phyloP scores from a whole-genome alignment of 2,888 invertebrate genomes.

The Hirtodrosophila cameraria region DNA sequence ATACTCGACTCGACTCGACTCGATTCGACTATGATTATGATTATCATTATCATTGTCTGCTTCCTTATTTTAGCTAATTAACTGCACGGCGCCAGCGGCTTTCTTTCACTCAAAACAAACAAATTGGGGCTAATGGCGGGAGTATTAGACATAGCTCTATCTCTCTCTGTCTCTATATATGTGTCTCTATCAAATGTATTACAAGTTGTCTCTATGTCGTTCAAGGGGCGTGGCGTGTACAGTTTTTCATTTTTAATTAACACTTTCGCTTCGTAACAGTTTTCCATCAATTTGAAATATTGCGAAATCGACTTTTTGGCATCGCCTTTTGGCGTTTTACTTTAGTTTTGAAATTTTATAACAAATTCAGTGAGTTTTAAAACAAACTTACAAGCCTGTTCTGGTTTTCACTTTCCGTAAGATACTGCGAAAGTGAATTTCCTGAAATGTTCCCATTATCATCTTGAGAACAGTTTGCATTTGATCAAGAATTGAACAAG shows the following conservation, averaged over 20 bases:
- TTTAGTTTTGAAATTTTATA: too few species aligned
- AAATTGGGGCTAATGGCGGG: constrained; percentile 60
- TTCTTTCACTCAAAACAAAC: constrained; percentile 46
- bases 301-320: constrained; percentile 64
- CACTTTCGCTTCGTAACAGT: constrained; percentile 61
- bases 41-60: constrained; percentile 64
- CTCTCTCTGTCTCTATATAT: not conserved
- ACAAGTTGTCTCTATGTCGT: constrained; percentile 26
- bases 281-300: constrained; percentile 59
- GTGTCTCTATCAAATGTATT: constrained; percentile 35
- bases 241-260: constrained; percentile 38
- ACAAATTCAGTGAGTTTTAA: too few species aligned
- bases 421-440: too few species aligned
- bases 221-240: constrained; percentile 34
- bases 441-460: too few species aligned
- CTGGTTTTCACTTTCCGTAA: too few species aligned
- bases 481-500: too few species aligned
- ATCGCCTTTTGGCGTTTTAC: constrained; percentile 20
- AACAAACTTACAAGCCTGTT: too few species aligned
- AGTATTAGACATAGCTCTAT: constrained; percentile 7
- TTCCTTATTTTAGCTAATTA: constrained; percentile 75
- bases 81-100: constrained; percentile 52
- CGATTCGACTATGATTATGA: constrained; percentile 33
- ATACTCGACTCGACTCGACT: constrained; percentile 8
- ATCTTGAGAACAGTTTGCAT: too few species aligned